phyloP scores from a whole-genome alignment of 2,113 vertebrate genomes.

The Cyprinus carpio region DNA sequence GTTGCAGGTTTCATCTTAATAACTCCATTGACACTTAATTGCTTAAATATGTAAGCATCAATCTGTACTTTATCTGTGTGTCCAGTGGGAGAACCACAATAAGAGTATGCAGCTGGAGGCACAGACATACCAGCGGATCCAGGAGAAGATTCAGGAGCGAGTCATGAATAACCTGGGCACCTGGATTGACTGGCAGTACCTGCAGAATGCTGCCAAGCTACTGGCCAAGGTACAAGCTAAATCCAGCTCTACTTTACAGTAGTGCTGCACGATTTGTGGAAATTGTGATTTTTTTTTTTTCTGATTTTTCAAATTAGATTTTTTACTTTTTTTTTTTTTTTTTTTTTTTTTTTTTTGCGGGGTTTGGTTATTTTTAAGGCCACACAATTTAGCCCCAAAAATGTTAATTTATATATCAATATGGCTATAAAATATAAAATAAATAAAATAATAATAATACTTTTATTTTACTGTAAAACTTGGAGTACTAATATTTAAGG shows the following conservation, averaged over 20 bases:
- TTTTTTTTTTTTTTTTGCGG: too few relatives aligned
- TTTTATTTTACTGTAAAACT: too few relatives aligned
- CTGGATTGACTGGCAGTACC: slow-evolving; percentile 99
- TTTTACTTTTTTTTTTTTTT: too few relatives aligned
- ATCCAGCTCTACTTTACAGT: neutral
- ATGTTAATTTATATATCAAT: neutral
- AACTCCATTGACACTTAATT: neutral
- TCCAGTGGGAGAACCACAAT: slow-evolving; percentile 98
- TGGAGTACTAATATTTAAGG: too few relatives aligned
- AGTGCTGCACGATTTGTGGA: neutral
- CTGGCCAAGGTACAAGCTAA: slow-evolving; percentile 86
- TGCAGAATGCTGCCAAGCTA: slow-evolving; percentile 97
- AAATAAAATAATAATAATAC: too few relatives aligned
- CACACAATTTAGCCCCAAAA: neutral
- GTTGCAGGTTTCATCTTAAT: neutral
- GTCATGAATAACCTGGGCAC: slow-evolving; percentile 99
- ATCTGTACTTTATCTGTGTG: slow-evolving; percentile 42
- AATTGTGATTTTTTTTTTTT: neutral
- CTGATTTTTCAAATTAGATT: too few relatives aligned
- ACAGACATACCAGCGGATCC: slow-evolving; percentile 97
- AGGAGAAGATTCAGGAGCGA: slow-evolving; percentile 98
- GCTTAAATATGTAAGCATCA: too few relatives aligned
- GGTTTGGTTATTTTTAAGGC: too few relatives aligned
- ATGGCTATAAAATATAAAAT: neutral
- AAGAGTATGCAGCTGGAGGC: slow-evolving; percentile 98